Conservation (phyloP, 2,888 invertebrate genomes). For the Eretmocerus hayati region DNA sequence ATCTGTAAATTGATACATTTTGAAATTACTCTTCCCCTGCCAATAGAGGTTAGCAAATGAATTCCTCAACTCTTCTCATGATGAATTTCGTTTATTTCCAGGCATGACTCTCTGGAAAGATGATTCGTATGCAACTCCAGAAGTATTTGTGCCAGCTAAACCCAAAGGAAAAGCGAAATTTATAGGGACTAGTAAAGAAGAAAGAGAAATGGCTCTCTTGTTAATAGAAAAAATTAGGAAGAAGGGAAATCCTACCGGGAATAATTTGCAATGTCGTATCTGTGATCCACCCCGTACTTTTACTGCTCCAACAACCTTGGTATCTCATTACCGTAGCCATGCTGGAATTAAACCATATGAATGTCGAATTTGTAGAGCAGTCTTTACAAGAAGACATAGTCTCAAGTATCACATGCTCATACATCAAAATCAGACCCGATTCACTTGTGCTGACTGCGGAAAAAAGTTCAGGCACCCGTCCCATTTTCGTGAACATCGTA, state of each 20-base stretch:
- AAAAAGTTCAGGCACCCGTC: slow-evolving; percentile 56
- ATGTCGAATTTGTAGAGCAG: slow-evolving; percentile 53
- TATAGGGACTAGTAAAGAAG: slow-evolving; percentile 47
- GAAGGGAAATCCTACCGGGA: slow-evolving; percentile 42
- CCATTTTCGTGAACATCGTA: slow-evolving; percentile 54
- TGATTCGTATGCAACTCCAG: slow-evolving; percentile 15
- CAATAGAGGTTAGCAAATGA: no score
- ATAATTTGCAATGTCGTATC: slow-evolving; percentile 51
- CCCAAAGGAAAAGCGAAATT: slow-evolving; percentile 49
- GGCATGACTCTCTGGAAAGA: slow-evolving; percentile 22
- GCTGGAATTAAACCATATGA: slow-evolving; percentile 57
- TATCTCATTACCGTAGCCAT: slow-evolving; percentile 56
- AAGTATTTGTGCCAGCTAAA: slow-evolving; percentile 32
- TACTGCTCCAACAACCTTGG: slow-evolving; percentile 54
- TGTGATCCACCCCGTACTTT: slow-evolving; percentile 52
- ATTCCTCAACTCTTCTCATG: no score
- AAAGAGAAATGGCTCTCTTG: slow-evolving; percentile 49
- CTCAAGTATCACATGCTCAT: slow-evolving; percentile 58
- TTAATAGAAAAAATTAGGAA: slow-evolving; percentile 48
- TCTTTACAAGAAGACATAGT: slow-evolving; percentile 55
- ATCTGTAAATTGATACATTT: no score
- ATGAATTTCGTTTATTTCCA: no score
- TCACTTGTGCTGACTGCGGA: slow-evolving; percentile 54
- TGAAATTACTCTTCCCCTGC: no score
- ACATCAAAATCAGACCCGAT: slow-evolving; percentile 55